Evolutionary conservation across 2,113 vertebrate species (phyloP).

Genomic region (Rhadina sibilatrix): DNA sequence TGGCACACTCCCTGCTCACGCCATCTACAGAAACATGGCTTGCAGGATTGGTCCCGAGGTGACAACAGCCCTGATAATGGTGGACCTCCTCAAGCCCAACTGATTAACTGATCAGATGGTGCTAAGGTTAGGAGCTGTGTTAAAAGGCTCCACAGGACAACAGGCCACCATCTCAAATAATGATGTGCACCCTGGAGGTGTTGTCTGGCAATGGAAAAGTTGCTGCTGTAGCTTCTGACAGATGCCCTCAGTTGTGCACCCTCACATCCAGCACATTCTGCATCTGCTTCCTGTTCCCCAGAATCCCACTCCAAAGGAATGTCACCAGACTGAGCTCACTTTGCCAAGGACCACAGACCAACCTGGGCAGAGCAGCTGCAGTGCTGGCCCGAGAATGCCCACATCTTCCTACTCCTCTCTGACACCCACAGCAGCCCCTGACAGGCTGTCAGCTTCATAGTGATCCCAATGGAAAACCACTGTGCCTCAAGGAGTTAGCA

Average conservation of each 20-base stretch:
- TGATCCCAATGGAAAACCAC: neutral
- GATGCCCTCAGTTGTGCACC: neutral
- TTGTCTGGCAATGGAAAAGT: neutral
- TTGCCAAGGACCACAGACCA: neutral
- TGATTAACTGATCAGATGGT: neutral
- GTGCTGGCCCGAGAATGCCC: neutral
- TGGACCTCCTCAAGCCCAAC: neutral
- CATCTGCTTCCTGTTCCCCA: neutral
- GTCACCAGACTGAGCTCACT: neutral
- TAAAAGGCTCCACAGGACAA: neutral
- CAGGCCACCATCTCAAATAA: neutral
- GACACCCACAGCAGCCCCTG: neutral
- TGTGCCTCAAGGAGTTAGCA: neutral
- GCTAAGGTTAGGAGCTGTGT: neutral
- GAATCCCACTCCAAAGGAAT: neutral
- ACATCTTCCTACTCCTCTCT: neutral
- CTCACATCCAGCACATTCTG: neutral
- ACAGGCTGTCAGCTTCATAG: neutral
- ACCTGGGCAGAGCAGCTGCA: neutral
- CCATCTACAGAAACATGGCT: neutral
- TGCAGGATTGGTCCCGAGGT: neutral
- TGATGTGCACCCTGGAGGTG: neutral
- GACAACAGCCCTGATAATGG: neutral
- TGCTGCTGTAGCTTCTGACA: neutral
- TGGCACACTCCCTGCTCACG: neutral